Base-by-base conservation (phyloP, 2,113 vertebrate genomes). In the Anseranas semipalmata region DNA sequence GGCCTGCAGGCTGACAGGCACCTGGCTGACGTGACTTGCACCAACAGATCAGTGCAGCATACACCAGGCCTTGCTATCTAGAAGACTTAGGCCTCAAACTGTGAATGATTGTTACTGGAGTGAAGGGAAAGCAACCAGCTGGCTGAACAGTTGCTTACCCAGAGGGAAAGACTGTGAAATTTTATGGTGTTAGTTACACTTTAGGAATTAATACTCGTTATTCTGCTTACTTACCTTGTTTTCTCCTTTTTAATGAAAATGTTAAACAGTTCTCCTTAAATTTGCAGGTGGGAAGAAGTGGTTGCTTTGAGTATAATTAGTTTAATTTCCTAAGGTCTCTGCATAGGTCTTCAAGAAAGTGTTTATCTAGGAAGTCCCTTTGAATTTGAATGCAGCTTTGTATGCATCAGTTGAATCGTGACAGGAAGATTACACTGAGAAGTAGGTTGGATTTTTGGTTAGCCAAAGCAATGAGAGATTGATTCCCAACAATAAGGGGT, bases 71-170 rank as follows among this genome's bases (percentile, higher is more conserved):
- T 63, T 87, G 24, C 41, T 82, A 12, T 39, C 21, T 48, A 37
- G 45, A 53, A 76, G 6, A 3, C 9, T 91, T 76, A 16, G 83
- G 24, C 39, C 27, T 75, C 71, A 65, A 18, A 68, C 46, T 68
- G 25, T 55, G 66, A 56, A 19, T 41, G 71, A 28, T 79, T 39
- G 30, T 50, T 80, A 37, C 33, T 76, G 58, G 33, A 35, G 17
- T 76, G 71, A 95, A 91, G 62, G 56, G 48, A 83, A 79, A 80
- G 33, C 13, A 72, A 48, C 28, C 74, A 93, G 35, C 58, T 92
- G 62, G 10, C 63, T 48, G 33, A 92, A 79, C 30, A 66, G 66
- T 88, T 93, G 50, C 35, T 87, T 79, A 18, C 71, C 53, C 20
- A 41, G 71, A n/a, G 75, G 39, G 50, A 66, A 86, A 72, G 21